A percentile compares a stretch with the other conserved stretches of the same genome.
Conservation (phyloP, 2,888 invertebrate species). For the Macaria liturata region DNA sequence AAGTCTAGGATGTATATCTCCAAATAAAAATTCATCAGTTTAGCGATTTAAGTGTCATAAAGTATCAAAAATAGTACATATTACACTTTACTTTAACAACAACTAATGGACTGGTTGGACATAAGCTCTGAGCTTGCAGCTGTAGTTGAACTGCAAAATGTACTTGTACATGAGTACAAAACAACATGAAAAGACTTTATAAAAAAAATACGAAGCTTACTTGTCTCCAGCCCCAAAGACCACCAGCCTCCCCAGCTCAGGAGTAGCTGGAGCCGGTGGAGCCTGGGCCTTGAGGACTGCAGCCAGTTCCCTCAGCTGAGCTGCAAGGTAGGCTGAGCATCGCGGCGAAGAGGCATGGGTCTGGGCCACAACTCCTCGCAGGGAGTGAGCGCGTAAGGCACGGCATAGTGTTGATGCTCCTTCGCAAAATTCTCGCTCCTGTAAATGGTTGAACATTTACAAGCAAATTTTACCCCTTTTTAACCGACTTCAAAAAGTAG, state of each 20-base stretch:
- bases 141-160: too few species aligned
- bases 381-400: constrained; percentile 84
- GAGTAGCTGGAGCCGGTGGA: constrained; percentile 65
- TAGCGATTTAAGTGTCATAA: too few species aligned
- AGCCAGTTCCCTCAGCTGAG: constrained; percentile 73
- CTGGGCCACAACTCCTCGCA: constrained; percentile 89
- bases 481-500: too few species aligned
- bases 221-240: constrained; percentile 80
- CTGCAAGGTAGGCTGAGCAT: constrained; percentile 90
- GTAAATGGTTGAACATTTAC: not conserved
- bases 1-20: too few species aligned
- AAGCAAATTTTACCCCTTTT: too few species aligned
- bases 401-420: constrained; percentile 90
- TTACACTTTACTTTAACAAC: too few species aligned
- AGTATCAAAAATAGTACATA: too few species aligned
- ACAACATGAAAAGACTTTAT: too few species aligned
- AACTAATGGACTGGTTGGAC: too few species aligned
- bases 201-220: constrained; percentile 41
- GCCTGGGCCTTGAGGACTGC: constrained; percentile 60
- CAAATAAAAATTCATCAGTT: too few species aligned
- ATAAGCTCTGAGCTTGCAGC: too few species aligned
- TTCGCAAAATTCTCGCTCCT: constrained; percentile 92
- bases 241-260: constrained; percentile 69
- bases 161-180: too few species aligned
- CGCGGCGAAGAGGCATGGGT: constrained; percentile 91